Evolutionary conservation across 2,797 vertebrate genomes (phyloP).

Genomic region (Leptatherina wallacei): DNA sequence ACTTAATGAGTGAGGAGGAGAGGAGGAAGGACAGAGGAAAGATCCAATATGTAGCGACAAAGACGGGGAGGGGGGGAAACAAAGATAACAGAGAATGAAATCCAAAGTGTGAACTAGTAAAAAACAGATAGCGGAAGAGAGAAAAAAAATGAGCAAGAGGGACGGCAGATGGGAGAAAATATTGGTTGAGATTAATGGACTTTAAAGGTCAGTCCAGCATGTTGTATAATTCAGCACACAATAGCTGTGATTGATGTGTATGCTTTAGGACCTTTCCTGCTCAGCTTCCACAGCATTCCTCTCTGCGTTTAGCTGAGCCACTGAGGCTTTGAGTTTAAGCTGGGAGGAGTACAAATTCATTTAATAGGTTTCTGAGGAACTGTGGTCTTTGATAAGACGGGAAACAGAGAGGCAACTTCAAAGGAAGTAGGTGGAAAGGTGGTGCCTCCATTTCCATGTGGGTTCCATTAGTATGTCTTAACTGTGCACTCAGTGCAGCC

Average conservation of each 20-base stretch:
- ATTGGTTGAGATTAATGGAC: constrained; percentile 83
- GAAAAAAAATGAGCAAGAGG: constrained; percentile 41
- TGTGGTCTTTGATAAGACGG: constrained; percentile 67
- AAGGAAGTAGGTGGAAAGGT: constrained; percentile 50
- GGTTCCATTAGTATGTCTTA: constrained; percentile 47
- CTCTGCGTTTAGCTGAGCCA: constrained; percentile 47
- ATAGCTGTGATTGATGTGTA: constrained; percentile 81
- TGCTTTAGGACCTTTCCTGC: constrained; percentile 74
- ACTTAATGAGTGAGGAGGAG: constrained; percentile 63
- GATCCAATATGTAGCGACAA: constrained; percentile 32
- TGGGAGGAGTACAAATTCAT: constrained; percentile 65
- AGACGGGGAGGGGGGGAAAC: constrained; percentile 33
- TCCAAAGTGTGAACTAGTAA: constrained; percentile 53
- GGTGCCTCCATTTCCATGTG: constrained; percentile 29
- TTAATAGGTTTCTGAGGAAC: constrained; percentile 72
- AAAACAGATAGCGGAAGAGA: constrained; percentile 58
- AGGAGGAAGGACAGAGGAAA: constrained; percentile 27
- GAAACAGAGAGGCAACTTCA: constrained; percentile 58
- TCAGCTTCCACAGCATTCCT: constrained; percentile 54
- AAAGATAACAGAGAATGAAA: constrained; percentile 52
- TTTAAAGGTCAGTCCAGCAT: constrained; percentile 84
- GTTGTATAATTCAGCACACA: constrained; percentile 83
- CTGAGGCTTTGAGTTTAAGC: constrained; percentile 68
- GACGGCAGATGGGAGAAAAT: constrained; percentile 76
- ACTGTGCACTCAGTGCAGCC: constrained; percentile 22